Evolutionary conservation across 2,113 vertebrate species (phyloP).

Genomic region (Neodon shergylaensis): DNA sequence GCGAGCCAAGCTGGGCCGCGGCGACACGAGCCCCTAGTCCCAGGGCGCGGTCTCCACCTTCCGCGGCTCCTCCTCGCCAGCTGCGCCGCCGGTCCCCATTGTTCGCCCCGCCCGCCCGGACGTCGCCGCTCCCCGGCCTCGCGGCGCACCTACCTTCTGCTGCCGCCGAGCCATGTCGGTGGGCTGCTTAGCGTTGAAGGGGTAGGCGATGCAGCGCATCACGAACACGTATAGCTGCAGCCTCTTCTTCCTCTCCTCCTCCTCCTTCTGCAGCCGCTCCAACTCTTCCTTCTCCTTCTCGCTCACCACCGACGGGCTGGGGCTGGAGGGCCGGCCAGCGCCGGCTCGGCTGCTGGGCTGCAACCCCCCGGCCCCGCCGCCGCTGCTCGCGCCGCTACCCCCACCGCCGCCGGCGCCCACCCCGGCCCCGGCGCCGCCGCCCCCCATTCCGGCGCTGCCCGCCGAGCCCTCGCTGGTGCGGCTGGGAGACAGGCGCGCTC

Average conservation of each 20-base stretch:
- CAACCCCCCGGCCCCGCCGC: conserved; percentile 86
- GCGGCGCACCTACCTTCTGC: conserved; percentile 92
- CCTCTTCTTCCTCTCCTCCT: conserved; percentile 96
- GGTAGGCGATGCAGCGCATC: conserved; percentile 98
- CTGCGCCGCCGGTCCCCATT: conserved; percentile 63
- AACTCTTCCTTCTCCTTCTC: conserved; percentile 98
- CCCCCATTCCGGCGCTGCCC: conserved; percentile 84
- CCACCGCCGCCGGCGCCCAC: conserved; percentile 80
- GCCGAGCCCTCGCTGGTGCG: conserved; percentile 91
- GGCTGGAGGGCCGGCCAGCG: conserved; percentile 87
- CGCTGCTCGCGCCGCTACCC: conserved; percentile 84
- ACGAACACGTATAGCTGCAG: conserved; percentile 99
- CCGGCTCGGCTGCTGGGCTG: conserved; percentile 85
- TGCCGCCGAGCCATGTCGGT: conserved; percentile 98
- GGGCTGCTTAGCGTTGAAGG: conserved; percentile 99
- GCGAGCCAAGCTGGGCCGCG: neutral
- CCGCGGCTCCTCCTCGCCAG: neutral
- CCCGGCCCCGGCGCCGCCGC: conserved; percentile 81
- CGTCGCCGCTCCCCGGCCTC: neutral
- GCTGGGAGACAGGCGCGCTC: conserved; percentile 89
- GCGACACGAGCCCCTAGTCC: neutral
- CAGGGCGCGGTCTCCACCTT: conserved; percentile 68
- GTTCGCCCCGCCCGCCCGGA: conserved; percentile 57
- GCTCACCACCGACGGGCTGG: conserved; percentile 92
- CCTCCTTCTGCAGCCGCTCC: conserved; percentile 96